Base-by-base conservation (phyloP, 2,113 vertebrate genomes). In the Colius striatus region DNA sequence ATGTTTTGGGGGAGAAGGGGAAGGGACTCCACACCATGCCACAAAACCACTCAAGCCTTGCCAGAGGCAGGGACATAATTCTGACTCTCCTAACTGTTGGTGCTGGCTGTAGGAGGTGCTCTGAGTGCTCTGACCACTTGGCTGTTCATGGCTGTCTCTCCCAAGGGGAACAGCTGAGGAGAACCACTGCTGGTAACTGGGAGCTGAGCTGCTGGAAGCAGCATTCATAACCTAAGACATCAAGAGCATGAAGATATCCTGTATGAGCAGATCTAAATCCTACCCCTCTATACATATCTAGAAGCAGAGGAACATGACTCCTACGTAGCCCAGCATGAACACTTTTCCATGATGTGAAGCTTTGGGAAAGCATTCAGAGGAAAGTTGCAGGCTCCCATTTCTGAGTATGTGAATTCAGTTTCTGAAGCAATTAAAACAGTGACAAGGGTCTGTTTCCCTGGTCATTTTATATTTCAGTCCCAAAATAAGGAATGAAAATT, bases 291-390 rank as follows among this genome's bases (percentile, higher is more conserved):
- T 5, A 60, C 9, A 13, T 8, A 55, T 10, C 22, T 43, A 70
- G n/a, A 86, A 89, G 17, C 1, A 41, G 0, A 2, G 3, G 8
- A 3, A 2, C 21, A 50, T 0, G 0, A 45, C 26, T 55, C 19
- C 36, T 34, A 8, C 8, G 15, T 51, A 81, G 81, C 7, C 3
- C 9, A 41, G 36, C 10, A 38, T 83, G 75, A 57, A 57, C 2
- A 27, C 5, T 18, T 22, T 78, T 77, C 36, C 29, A 30, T 27
- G 21, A 57, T 27, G 8, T 5, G 26, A 36, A 5, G 26, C 7
- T 90, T 66, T 48, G 27, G 20, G n/a, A 67, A 43, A 5, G 4
- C 10, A 2, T 41, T 73, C 60, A 75, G 22, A 62, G 11, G 17
- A 61, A 13, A 65, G 6, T n/a, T 17, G 5, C 8, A 50, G 23